Base-by-base conservation (phyloP, 2,113 vertebrate species). In the Lamprotornis superbus region DNA sequence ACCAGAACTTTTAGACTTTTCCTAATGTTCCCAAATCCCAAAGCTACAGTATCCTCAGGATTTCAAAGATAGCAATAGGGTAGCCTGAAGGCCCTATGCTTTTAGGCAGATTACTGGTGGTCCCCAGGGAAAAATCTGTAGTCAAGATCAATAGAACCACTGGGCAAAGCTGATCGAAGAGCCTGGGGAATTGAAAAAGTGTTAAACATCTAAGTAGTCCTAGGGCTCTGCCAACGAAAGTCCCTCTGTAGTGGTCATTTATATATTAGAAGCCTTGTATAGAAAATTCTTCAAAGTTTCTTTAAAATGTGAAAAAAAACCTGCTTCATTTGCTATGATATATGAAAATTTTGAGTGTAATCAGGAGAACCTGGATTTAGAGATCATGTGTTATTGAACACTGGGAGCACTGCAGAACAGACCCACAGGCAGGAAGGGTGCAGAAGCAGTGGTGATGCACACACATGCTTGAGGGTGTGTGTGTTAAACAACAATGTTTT, bases 381-480 rank as follows among this genome's bases (percentile, higher is more conserved):
- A 61, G 25, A 44, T 6, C 22, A 12, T 14, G 5, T n/a, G 12
- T 23, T 56, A 7, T 3, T 71, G 37, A 59, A 19, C 2, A 10
- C 3, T 31, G 42, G 23, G 28, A 89, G 3, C 0, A 1, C 12
- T 44, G 42, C 21, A 19, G 33, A 70, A 37, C 17, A 64, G 25
- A 7, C 4, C 22, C 4, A 13, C 25, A 31, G n/a, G 31, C 59
- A 49, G 21, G 55, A 80, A 57, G 49, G 19, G 16, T 56, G 30
- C n/a, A 60, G 67, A 27, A 86, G 8, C 46, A 67, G 13, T 19
- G 35, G 15, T 61, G 37, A 42, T n/a, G 27, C 23, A 40, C n/a
- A 52, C 6, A 4, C 44, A 16, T 40, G 25, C 7, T 71, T 0
- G 0, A 82, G 24, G 7, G 25, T 37, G 7, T 61, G 39, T 35